Base-by-base conservation (phyloP, 2,888 invertebrate species). In the Drosophila borborema region DNA sequence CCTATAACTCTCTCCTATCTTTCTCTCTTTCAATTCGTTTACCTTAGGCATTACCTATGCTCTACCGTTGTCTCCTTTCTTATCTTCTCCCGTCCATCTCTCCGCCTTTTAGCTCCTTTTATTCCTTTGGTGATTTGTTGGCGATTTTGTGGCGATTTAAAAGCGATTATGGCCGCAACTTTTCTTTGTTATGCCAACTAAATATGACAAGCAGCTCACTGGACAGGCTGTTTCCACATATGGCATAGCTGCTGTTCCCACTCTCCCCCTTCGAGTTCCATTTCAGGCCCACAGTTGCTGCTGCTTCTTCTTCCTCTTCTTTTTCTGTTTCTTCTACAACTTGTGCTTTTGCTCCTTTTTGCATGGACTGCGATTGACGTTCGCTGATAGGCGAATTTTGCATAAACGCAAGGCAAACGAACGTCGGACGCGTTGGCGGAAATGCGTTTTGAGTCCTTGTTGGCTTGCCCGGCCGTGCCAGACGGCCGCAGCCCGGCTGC, bases 381-480 rank as follows among this genome's bases (percentile, higher is more conserved):
- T 46, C 63, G 58, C 73, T 74, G 84, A 87, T 87, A 84, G 78
- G 60, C 70, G 63, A 71, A 46, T 76, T 84, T 84, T 87, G 84
- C 84, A 84, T 84, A 84, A 84, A 82, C 78, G 85, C 80, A 84
- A 78, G 80, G 78, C 64, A 63, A 65, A 58, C 46, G 60, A 63
- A 56, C 67, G 48, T 62, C 55, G 43, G 65, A 64, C 64, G 71
- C 67, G 78, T 75, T 55, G 79, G 83, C 86, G 90, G 86, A 86
- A 86, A 88, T 86, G 90, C 86, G 90, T 86, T 86, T 79, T 66
- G 84, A 80, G 77, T 86, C 86, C 86, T 86, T 87, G 38, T 40
- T 71, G 58, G 16, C 38, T 64, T 63, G 40, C 40, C 5, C 34
- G 16, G 46, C 28, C 31, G 63, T 64, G 40, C 36, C 51, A 43